Percentiles rank a stretch among this genome's conserved stretches.
These are phyloP conservation scores for Tenthredo amoena DNA, from an alignment of 2,888 invertebrate genomes.

Conservation along the genomic window DNA sequence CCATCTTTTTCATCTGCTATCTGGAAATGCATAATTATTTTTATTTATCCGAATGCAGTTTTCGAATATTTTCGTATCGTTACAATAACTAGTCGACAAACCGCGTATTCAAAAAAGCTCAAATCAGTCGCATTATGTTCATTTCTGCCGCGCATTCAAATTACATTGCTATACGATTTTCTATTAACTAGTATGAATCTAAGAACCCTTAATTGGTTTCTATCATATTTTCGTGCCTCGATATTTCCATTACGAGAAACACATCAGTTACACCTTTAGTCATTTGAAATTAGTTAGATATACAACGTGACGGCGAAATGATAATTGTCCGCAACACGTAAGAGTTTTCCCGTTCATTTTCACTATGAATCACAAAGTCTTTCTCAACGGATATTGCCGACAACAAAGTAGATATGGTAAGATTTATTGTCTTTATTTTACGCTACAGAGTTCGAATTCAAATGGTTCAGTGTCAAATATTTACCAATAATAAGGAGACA, in stretches of 20 bases:
- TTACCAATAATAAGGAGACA: background rate
- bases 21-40: background rate
- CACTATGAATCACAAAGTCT: background rate
- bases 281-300: background rate
- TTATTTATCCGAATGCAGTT: background rate
- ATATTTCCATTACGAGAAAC: background rate
- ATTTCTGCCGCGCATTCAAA: background rate
- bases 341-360: background rate
- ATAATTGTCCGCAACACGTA: background rate
- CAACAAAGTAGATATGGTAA: background rate
- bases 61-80: background rate
- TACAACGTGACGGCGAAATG: background rate
- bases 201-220: background rate
- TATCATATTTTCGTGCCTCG: background rate
- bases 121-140: background rate
- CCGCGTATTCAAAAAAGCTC: background rate
- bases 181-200: background rate
- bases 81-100: background rate
- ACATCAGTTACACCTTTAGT: background rate
- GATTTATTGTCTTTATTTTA: background rate
- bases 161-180: background rate
- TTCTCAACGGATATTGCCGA: background rate
- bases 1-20: constrained; percentile 54
- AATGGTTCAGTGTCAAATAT: background rate
- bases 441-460: background rate